Evolutionary conservation across 92 coral and sea anemone genomes (phyloP).

Genomic region (Phenganax subtilis): DNA sequence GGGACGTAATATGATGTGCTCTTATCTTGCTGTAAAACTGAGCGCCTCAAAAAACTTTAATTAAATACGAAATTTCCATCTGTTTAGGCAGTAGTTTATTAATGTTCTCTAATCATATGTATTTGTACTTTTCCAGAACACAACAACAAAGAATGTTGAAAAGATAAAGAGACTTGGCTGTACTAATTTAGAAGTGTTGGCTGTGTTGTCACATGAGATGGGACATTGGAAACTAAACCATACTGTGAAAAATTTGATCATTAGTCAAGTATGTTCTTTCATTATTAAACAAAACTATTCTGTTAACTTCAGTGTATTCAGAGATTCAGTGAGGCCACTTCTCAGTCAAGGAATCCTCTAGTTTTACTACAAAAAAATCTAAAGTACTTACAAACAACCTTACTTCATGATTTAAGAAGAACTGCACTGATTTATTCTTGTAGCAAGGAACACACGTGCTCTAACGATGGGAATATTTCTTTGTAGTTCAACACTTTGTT

Average conservation of each 20-base stretch:
- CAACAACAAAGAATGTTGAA: constrained; percentile 29
- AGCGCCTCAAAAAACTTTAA: no score
- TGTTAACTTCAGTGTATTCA: no score
- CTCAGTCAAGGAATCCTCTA: no score
- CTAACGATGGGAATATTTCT: not conserved
- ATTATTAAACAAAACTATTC: not conserved
- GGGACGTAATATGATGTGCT: not conserved
- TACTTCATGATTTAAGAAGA: no score
- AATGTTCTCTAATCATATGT: not conserved
- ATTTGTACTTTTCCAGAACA: constrained; percentile 9
- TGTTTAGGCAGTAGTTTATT: not conserved
- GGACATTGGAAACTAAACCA: constrained; percentile 98
- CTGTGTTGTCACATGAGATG: constrained; percentile 85
- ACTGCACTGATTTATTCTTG: no score
- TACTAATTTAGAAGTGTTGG: constrained; percentile 88
- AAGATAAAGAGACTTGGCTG: constrained; percentile 63
- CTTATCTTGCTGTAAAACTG: not conserved
- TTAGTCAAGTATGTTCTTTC: constrained; percentile 66
- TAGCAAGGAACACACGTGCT: not conserved
- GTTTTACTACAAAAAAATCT: no score
- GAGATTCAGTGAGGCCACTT: no score
- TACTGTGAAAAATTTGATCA: constrained; percentile 74
- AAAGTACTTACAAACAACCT: no score
- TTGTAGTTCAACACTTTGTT: constrained; percentile 74
- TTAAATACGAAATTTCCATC: no score